A percentile compares a stretch with the other conserved stretches of the same genome.
Conservation (phyloP, 2,888 invertebrate genomes). For the Ditylenchus weischeri region DNA sequence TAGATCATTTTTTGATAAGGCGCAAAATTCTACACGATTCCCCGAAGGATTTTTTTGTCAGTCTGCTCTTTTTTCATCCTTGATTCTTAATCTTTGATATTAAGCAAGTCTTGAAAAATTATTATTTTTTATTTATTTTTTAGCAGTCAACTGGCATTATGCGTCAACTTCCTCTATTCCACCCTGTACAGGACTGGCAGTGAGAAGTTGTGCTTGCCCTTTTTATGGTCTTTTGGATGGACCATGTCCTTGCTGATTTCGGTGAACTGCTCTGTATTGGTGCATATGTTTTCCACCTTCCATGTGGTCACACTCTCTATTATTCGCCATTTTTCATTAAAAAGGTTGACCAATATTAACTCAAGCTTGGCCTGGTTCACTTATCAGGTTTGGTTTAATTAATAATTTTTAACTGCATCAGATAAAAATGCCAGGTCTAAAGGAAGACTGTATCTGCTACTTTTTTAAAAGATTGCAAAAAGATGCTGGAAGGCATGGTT, state of each 20-base stretch:
- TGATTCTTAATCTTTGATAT: too few relatives aligned
- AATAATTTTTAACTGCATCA: too few relatives aligned
- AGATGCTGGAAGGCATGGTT: too few relatives aligned
- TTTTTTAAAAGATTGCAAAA: too few relatives aligned
- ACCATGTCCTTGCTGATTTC: constrained; percentile 34
- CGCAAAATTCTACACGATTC: too few relatives aligned
- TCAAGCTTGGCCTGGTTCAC: constrained; percentile 50
- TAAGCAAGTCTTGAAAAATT: too few relatives aligned
- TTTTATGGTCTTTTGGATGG: constrained; percentile 31
- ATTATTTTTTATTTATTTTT: constrained; percentile 17
- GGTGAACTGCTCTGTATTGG: constrained; percentile 50
- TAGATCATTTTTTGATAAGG: too few relatives aligned
- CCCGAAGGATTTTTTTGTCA: too few relatives aligned
- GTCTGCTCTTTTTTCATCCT: too few relatives aligned
- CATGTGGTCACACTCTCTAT: constrained; percentile 54
- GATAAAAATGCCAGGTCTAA: too few relatives aligned
- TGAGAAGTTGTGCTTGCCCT: constrained; percentile 45
- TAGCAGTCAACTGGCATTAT: constrained; percentile 49
- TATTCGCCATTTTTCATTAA: constrained; percentile 48
- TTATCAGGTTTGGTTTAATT: constrained; percentile 35
- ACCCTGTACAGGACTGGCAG: constrained; percentile 53
- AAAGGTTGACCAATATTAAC: constrained; percentile 39
- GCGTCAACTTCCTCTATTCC: constrained; percentile 53
- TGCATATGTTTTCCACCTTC: constrained; percentile 54
- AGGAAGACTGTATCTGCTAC: too few relatives aligned